Base-by-base conservation (phyloP, 1,140 invertebrate genomes). In the Babylonia areolata region DNA sequence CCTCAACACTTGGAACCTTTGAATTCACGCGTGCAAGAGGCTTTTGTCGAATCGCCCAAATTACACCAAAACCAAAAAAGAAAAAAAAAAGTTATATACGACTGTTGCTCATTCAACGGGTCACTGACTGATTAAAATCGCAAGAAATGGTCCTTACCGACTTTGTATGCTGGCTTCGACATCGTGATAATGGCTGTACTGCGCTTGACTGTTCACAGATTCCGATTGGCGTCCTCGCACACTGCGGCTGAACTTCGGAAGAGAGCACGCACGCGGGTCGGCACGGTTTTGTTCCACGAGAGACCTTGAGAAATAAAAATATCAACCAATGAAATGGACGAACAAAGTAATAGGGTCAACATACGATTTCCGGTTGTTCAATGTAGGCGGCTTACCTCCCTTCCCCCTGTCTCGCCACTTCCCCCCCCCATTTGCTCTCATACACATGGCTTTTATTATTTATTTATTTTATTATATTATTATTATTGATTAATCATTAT, bases 101-200 rank as follows among this genome's bases (percentile, higher is more conserved):
- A n/a, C n/a, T n/a, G n/a, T n/a, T n/a, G n/a, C n/a, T n/a, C n/a
- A n/a, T n/a, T n/a, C n/a, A n/a, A n/a, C n/a, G n/a, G n/a, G n/a
- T n/a, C n/a, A n/a, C n/a, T n/a, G n/a, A n/a, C n/a, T n/a, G n/a
- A n/a, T n/a, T n/a, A n/a, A n/a, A n/a, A n/a, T n/a, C n/a, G n/a
- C n/a, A n/a, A n/a, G n/a, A n/a, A n/a, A n/a, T n/a, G n/a, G n/a
- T n/a, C 84, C 90, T 86, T 92, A 92, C 91, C 91, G 75, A 92
- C 91, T 92, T 92, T 92, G 86, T 90, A 92, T 40, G 89, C 23
- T 87, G 90, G 88, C 75, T 92, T 92, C 17, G 86, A 88, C 83
- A 85, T 87, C 17, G 31, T 84, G 75, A 81, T 33, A n/a, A 20
- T 28, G 5, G 15, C 31, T 42, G 23, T 15, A 2, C 15, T 79